Percentiles rank a stretch among this genome's conserved stretches.
Evolutionary conservation across 2,888 invertebrate genomes (phyloP).

Genomic region (Caenorhabditis imperialis): DNA sequence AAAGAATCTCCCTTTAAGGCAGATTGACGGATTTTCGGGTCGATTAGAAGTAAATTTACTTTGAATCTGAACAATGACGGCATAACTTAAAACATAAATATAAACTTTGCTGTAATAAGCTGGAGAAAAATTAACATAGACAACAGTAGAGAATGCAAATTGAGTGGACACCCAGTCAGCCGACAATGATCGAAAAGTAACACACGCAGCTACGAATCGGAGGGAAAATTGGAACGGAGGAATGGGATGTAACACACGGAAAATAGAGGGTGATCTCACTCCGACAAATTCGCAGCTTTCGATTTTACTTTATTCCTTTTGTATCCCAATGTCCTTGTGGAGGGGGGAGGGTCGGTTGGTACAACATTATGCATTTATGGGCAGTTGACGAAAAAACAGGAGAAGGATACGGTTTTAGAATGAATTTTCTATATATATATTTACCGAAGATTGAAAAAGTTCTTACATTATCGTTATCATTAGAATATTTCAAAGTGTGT

Average conservation of each 20-base stretch:
- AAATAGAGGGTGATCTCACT: neutral
- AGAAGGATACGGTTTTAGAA: too few relatives aligned
- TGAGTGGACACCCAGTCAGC: neutral
- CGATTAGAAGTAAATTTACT: neutral
- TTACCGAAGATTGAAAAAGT: too few relatives aligned
- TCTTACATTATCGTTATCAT: too few relatives aligned
- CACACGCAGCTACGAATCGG: neutral
- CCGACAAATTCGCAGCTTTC: conserved; percentile 22
- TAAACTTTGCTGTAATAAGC: too few relatives aligned
- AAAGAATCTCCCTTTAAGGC: neutral
- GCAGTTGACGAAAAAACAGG: too few relatives aligned
- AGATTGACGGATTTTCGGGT: too few relatives aligned
- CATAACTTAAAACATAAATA: too few relatives aligned
- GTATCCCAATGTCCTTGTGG: neutral
- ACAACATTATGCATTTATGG: neutral
- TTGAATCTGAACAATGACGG: neutral
- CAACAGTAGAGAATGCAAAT: conserved; percentile 4
- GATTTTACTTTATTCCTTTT: conserved; percentile 24
- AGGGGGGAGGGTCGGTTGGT: neutral
- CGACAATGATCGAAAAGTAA: conserved; percentile 18
- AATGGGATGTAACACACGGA: conserved; percentile 13
- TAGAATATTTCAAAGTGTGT: too few relatives aligned
- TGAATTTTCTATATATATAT: too few relatives aligned
- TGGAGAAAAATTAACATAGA: neutral
- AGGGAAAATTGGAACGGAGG: conserved; percentile 34